A percentile compares a stretch with the other conserved stretches of the same genome.
phyloP scores from a whole-genome alignment of 2,113 vertebrate species.

The Ameiurus melas region DNA sequence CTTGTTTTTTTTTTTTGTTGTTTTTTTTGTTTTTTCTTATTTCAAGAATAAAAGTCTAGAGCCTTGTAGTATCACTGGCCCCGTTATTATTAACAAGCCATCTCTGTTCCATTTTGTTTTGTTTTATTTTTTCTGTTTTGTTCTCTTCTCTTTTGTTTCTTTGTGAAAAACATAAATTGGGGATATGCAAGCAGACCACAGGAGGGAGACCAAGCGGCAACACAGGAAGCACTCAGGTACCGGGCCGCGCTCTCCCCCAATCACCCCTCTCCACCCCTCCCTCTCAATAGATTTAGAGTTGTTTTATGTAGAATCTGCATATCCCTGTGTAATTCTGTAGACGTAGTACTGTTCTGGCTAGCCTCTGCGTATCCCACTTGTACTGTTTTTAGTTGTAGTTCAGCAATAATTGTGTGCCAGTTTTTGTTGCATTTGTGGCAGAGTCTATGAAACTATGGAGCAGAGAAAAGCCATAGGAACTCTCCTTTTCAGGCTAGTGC shows the following conservation, averaged over 20 bases:
- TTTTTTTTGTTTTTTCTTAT: background rate
- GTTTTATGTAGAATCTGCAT: constrained; percentile 49
- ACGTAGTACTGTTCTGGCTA: constrained; percentile 12
- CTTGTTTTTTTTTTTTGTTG: background rate
- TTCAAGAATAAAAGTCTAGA: constrained; percentile 43
- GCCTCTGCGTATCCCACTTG: constrained; percentile 22
- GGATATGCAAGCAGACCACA: constrained; percentile 70
- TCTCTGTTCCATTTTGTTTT: constrained; percentile 65
- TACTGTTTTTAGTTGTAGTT: constrained; percentile 12
- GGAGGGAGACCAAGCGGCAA: constrained; percentile 76
- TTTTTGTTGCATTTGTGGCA: constrained; percentile 24
- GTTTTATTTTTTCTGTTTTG: constrained; percentile 53
- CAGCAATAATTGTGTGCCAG: constrained; percentile 14
- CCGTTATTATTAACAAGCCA: constrained; percentile 63
- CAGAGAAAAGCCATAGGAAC: constrained; percentile 58
- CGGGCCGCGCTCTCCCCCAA: constrained; percentile 40
- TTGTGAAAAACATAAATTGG: constrained; percentile 64
- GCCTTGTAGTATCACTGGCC: constrained; percentile 58
- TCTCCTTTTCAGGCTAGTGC: constrained; percentile 58
- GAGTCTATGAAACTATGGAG: constrained; percentile 31
- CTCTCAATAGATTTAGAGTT: constrained; percentile 44
- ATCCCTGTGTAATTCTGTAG: constrained; percentile 43
- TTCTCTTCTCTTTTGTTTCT: constrained; percentile 55
- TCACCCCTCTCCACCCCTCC: too few species aligned
- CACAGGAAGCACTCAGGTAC: constrained; percentile 78